phyloP scores from a whole-genome alignment of 2,888 invertebrate species.

The Ichneumoninae sp. region DNA sequence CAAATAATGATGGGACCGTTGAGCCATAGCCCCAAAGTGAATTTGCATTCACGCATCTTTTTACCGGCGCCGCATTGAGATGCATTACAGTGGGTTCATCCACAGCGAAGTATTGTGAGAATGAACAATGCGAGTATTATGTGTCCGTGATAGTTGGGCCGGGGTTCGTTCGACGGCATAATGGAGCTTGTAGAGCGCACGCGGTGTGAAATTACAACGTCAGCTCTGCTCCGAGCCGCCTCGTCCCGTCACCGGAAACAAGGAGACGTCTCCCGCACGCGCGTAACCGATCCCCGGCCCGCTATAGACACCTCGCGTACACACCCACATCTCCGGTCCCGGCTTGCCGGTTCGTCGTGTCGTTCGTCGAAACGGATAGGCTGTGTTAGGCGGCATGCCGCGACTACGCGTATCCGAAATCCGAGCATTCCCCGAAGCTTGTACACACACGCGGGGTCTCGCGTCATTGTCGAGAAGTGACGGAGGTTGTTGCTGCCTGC shows the following conservation, averaged over 20 bases:
- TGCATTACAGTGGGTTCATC: neutral
- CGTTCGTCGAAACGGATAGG: conserved; percentile 76
- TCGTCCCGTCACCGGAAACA: conserved; percentile 62
- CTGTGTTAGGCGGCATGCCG: conserved; percentile 51
- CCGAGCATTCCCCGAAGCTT: conserved; percentile 27
- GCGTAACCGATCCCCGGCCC: conserved; percentile 6
- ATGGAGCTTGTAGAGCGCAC: conserved; percentile 75
- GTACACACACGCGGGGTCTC: conserved; percentile 19
- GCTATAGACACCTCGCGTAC: neutral
- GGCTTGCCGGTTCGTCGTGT: conserved; percentile 45
- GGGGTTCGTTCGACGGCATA: conserved; percentile 63
- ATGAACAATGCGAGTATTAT: neutral
- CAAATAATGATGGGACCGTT: too few relatives aligned
- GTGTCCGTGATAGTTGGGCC: neutral
- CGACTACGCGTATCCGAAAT: conserved; percentile 6
- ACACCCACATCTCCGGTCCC: conserved; percentile 6
- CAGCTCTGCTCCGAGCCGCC: conserved; percentile 65
- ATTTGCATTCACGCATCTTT: neutral
- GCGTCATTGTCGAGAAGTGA: conserved; percentile 65
- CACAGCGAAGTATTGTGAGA: conserved; percentile 6
- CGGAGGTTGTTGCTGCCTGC: conserved; percentile 42
- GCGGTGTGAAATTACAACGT: conserved; percentile 80
- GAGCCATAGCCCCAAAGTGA: too few relatives aligned
- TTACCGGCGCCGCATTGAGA: neutral
- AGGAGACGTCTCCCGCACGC: conserved; percentile 55